These are phyloP conservation scores for Ctenopoma multispine DNA, from an alignment of 2,797 vertebrate species.

Conservation along the genomic window DNA sequence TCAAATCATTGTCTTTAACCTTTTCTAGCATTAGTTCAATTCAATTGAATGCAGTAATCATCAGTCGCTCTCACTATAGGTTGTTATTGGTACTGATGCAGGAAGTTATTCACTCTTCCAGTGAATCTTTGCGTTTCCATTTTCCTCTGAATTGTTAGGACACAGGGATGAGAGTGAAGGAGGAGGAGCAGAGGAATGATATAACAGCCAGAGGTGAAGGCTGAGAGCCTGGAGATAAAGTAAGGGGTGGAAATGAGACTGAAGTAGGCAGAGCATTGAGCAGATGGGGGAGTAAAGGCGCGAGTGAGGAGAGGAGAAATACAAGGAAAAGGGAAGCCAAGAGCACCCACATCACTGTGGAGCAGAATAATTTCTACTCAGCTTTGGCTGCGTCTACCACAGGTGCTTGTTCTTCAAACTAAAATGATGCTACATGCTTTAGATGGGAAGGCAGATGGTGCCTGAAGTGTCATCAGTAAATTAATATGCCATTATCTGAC, in stretches of 20 bases:
- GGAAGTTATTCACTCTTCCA: background rate
- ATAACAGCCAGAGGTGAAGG: constrained; percentile 38
- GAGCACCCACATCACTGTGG: constrained; percentile 21
- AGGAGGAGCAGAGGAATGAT: constrained; percentile 4
- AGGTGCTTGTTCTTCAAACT: constrained; percentile 18
- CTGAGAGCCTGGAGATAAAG: constrained; percentile 15
- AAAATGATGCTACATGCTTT: constrained; percentile 18
- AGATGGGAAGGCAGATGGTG: constrained; percentile 10
- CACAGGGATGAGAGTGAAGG: background rate
- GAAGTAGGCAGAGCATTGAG: constrained; percentile 1
- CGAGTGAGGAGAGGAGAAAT: constrained; percentile 19
- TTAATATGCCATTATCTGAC: constrained; percentile 39
- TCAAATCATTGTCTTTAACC: background rate
- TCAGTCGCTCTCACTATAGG: background rate
- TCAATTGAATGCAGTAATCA: background rate
- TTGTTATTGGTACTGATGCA: background rate
- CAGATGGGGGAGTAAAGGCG: constrained; percentile 14
- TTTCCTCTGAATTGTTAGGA: constrained; percentile 13
- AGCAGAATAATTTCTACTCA: constrained; percentile 13
- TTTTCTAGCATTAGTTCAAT: background rate
- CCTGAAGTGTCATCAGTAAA: constrained; percentile 37
- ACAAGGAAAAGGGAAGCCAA: background rate
- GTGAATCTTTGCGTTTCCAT: constrained; percentile 6
- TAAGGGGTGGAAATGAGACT: constrained; percentile 11
- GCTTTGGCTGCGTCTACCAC: constrained; percentile 18